Conservation (phyloP, 1,140 invertebrate genomes). For the Zaprionus ornatus region DNA sequence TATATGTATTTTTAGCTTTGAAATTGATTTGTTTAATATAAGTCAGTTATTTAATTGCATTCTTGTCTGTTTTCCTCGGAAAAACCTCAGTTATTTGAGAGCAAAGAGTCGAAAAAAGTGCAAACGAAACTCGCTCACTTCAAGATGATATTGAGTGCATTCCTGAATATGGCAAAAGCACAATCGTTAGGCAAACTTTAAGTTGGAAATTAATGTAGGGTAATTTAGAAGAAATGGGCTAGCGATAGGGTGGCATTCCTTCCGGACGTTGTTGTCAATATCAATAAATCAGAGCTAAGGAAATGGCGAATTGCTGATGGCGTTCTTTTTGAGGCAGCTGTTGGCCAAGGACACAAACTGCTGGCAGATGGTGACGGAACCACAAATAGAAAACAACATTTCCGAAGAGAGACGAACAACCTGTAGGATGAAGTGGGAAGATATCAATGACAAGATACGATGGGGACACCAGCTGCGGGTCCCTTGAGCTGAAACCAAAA, state of each 20-base stretch:
- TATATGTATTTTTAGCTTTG: neutral
- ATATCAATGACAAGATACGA: constrained; percentile 7
- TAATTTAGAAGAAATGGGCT: constrained; percentile 21
- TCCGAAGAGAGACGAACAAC: neutral
- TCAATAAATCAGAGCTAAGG: constrained; percentile 31
- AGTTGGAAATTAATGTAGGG: constrained; percentile 2
- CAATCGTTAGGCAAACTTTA: neutral
- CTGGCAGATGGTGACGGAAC: constrained; percentile 15
- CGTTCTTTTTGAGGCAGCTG: neutral
- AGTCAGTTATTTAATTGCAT: neutral
- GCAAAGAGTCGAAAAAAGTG: neutral
- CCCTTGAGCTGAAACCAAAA: neutral
- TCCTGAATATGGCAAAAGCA: neutral
- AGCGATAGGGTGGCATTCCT: constrained; percentile 17
- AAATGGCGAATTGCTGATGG: constrained; percentile 15
- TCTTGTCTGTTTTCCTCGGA: neutral
- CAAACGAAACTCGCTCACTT: neutral
- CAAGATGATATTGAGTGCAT: neutral
- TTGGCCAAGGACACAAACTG: constrained; percentile 9
- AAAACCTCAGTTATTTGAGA: neutral
- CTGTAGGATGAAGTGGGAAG: constrained; percentile 2
- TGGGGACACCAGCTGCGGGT: constrained; percentile 1
- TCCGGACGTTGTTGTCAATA: constrained; percentile 28
- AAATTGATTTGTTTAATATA: too few relatives aligned
- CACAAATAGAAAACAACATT: constrained; percentile 16